Base-by-base conservation (phyloP, 1,140 invertebrate genomes). In the Myzus persicae region DNA sequence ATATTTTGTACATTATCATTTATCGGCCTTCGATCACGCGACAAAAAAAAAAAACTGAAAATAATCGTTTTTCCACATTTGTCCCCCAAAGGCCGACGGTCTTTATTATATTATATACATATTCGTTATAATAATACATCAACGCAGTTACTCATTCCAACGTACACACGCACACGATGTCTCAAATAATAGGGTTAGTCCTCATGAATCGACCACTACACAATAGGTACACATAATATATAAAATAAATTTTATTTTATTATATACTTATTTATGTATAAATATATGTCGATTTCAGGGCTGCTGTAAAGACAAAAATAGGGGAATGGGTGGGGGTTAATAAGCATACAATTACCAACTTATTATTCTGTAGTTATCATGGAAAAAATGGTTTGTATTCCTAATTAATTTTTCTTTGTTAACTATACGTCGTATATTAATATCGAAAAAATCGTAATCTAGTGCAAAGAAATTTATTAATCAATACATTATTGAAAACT, bases 71-170 rank as follows among this genome's bases (percentile, higher is more conserved):
- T 8, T n/a, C 31, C 0, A 67, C 9, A 67, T 76, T 76, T 76
- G 59, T 67, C 59, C 59, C 54, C 59, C 14, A n/a, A n/a, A 11
- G 59, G 59, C 14, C 31, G 59, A n/a, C 14, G 59, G 59, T n/a
- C 59, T 76, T 76, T 76, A 36, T 76, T 76, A 6, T 6, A n/a
- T 76, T 76, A 20, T n/a, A n/a, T 76, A 76, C 59, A n/a, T 76
- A 76, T 76, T 76, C 59, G 36, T 76, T 76, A 76, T 76, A 76
- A 76, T 76, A 76, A 76, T n/a, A 76, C 22, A 76, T 76, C 31
- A 76, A 76, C 59, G 31, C n/a, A 36, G 14, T 76, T 2, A 76
- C 18, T 76, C 59, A n/a, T 18, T 76, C 18, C 31, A 76, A 76
- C 54, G 8, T 20, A n/a, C 26, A 31, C 9, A 59, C 54, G 14